Base-by-base conservation (phyloP, 2,888 invertebrate species). In the Biston stratarius region DNA sequence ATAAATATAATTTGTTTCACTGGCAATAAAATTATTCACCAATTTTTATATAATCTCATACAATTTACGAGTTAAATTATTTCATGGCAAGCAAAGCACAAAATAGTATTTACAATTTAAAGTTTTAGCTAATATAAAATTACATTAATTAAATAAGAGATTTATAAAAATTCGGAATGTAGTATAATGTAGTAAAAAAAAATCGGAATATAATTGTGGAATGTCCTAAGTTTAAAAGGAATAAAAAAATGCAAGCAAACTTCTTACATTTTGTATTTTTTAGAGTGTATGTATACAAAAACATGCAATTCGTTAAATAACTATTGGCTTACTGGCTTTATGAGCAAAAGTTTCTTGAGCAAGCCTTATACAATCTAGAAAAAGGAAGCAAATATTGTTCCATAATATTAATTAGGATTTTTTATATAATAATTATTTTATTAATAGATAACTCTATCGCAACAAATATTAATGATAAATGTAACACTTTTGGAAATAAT, bases 41-140 rank as follows among this genome's bases (percentile, higher is more conserved):
- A 51, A 36, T 36, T 45, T 51, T 51, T 8, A 33, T 5, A 49
- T 9, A 1, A 15, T 24, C 9, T 8, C 15, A 9, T 38, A 59
- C 14, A 57, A 48, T 11, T 52, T 34, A 47, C 24, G 8, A 42
- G 34, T 42, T 56, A 61, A 51, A 58, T 52, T 15, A 49, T 45
- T 14, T 40, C 51, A 44, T 65, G 61, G 62, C 62, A 66, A 63
- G 65, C 61, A 33, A 45, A 36, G 49, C 49, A 49, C 48, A 51
- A 44, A 55, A 51, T 10, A 65, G 51, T 59, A 63, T 62, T 62
- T 64, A 67, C 49, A 66, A 52, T 36, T 61, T 60, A 66, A 61
- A 61, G 53, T 55, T n/a, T n/a, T n/a, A 61, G 48, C 9, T 51
- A 10, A 36, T 45, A 64, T 10, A 66, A 24, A 42, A 6, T 34